These are phyloP conservation scores for Momotus momota DNA, from an alignment of 2,797 vertebrate genomes.

Conservation along the genomic window DNA sequence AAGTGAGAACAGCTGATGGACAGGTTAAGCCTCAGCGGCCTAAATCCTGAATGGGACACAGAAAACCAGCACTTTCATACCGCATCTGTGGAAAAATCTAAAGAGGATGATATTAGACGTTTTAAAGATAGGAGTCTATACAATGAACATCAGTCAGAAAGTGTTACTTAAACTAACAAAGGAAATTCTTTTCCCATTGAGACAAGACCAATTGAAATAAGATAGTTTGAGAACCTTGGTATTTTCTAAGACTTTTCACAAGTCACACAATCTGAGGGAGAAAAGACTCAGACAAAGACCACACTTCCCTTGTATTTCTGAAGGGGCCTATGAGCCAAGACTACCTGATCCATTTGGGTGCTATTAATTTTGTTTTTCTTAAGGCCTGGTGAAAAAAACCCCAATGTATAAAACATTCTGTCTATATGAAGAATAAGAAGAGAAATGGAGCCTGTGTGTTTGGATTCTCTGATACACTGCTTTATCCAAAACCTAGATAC, in stretches of 20 bases:
- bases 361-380: background rate
- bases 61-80: background rate
- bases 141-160: background rate
- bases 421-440: background rate
- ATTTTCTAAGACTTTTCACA: background rate
- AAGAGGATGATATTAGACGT: background rate
- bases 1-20: background rate
- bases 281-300: background rate
- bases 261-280: background rate
- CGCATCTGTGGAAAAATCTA: background rate
- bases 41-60: background rate
- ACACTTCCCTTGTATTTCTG: background rate
- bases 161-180: background rate
- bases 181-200: background rate
- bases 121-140: background rate
- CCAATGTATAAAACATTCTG: background rate
- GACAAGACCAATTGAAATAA: background rate
- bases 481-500: background rate
- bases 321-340: background rate
- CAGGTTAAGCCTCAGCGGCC: background rate
- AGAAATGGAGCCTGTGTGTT: background rate
- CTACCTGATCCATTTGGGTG: background rate
- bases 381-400: background rate
- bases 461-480: background rate
- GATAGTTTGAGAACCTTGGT: background rate